Conservation (phyloP, 2,797 vertebrate species). For the Rhabdomys pumilio region DNA sequence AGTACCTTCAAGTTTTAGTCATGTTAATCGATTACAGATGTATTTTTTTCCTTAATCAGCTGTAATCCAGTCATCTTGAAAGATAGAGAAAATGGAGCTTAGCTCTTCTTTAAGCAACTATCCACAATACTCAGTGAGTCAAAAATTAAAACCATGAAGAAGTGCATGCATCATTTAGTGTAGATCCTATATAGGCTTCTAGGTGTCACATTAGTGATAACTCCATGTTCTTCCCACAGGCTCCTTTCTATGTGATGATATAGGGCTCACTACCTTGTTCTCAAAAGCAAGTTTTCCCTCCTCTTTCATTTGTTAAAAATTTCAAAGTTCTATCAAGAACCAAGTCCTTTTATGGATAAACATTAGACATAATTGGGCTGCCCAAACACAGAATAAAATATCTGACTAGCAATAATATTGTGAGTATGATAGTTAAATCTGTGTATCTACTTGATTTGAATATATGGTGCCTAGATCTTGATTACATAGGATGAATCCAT, state of each 20-base stretch:
- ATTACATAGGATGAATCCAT: neutral
- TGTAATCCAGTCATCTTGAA: conserved; percentile 79
- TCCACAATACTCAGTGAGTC: conserved; percentile 59
- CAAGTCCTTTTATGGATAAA: neutral
- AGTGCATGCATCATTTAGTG: conserved; percentile 51
- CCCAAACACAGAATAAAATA: conserved; percentile 45
- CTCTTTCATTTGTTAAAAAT: neutral
- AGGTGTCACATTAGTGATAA: neutral
- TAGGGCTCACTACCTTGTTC: neutral
- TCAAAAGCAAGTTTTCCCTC: fast-evolving
- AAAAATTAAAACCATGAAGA: conserved; percentile 72
- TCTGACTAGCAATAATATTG: neutral
- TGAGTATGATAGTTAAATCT: neutral
- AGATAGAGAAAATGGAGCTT: conserved; percentile 71
- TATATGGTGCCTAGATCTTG: neutral
- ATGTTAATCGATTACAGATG: conserved; percentile 82
- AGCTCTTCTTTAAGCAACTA: conserved; percentile 63
- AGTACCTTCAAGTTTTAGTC: conserved; percentile 81
- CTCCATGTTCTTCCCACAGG: neutral
- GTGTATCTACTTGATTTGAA: neutral
- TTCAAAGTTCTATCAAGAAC: neutral
- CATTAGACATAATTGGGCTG: neutral
- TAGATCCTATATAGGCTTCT: conserved; percentile 41
- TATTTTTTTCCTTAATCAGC: conserved; percentile 83
- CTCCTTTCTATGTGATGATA: neutral